These are phyloP conservation scores for Onychorhynchus coronatus DNA, from an alignment of 2,113 vertebrate genomes.

Conservation along the genomic window DNA sequence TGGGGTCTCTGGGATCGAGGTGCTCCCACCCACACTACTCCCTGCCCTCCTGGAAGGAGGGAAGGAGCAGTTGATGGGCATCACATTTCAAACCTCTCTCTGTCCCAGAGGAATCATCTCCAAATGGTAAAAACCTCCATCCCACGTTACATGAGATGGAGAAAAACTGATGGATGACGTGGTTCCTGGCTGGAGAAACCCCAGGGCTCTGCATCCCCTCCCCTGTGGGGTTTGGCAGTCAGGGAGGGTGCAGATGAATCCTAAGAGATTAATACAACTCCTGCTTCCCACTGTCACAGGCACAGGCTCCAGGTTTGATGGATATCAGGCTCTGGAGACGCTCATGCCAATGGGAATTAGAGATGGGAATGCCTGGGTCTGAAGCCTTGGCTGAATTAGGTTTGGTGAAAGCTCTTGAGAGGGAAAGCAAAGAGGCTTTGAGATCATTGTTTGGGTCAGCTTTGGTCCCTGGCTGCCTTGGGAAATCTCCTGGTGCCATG, in stretches of 20 bases:
- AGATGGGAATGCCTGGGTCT: not conserved
- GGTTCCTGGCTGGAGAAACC: not conserved
- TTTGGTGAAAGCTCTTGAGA: not conserved
- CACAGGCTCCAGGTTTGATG: not conserved
- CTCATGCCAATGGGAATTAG: not conserved
- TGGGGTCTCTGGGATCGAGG: not conserved
- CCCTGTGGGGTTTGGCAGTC: not conserved
- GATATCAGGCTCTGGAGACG: not conserved
- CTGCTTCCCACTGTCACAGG: not conserved
- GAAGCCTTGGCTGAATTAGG: not conserved
- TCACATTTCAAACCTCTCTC: not conserved
- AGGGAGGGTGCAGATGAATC: not conserved
- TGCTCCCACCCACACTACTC: rapidly evolving
- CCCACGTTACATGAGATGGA: rapidly evolving
- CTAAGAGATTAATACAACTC: not conserved
- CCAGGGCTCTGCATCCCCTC: not conserved
- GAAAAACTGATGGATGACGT: not conserved
- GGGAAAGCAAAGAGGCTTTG: not conserved
- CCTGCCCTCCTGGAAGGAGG: rapidly evolving
- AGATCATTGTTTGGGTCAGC: not conserved
- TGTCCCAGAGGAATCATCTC: not conserved
- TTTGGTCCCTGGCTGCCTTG: not conserved
- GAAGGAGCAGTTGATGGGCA: not conserved
- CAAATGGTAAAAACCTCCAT: not conserved
- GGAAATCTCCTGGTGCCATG: not conserved